Conservation (phyloP, 92 coral and sea anemone genomes). For the Palythoa grandiflora region DNA sequence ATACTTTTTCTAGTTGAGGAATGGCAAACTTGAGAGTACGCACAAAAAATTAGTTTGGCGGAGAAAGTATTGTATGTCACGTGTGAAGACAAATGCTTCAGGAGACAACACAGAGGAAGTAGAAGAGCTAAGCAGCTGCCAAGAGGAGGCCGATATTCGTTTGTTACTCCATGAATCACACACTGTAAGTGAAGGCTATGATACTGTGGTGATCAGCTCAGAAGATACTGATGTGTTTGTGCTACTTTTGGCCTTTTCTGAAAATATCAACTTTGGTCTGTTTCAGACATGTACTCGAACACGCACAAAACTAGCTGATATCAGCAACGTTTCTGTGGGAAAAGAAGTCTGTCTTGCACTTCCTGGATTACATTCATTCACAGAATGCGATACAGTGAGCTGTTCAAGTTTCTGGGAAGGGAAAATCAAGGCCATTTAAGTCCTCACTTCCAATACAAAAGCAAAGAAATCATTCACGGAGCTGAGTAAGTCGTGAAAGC, state of each 20-base stretch:
- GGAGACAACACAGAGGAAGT: constrained; percentile 52
- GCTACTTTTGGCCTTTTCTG: constrained; percentile 43
- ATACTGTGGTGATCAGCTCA: constrained; percentile 37
- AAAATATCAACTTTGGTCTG: not conserved
- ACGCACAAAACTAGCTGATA: constrained; percentile 43
- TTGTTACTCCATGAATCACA: constrained; percentile 57
- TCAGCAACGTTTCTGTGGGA: constrained; percentile 46
- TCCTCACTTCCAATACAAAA: constrained; percentile 10
- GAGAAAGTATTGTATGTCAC: constrained; percentile 41
- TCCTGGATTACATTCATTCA: no score
- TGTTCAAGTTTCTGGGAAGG: not conserved
- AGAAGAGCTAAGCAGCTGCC: constrained; percentile 59
- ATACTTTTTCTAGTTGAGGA: not conserved
- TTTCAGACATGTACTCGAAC: constrained; percentile 54
- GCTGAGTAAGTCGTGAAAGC: no score
- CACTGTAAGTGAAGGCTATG: constrained; percentile 47
- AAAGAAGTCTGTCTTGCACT: no score
- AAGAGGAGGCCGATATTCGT: constrained; percentile 42
- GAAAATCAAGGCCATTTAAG: not conserved
- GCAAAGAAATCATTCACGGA: not conserved
- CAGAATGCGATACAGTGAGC: constrained; percentile 46
- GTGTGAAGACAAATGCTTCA: constrained; percentile 44
- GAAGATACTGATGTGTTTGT: constrained; percentile 66
- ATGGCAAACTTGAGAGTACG: constrained; percentile 15
- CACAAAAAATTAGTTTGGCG: constrained; percentile 32